Evolutionary conservation across 92 coral and sea anemone genomes (phyloP), one percentile per base, ranked within the genome.

Genomic region (Pocillopora grandis): DNA sequence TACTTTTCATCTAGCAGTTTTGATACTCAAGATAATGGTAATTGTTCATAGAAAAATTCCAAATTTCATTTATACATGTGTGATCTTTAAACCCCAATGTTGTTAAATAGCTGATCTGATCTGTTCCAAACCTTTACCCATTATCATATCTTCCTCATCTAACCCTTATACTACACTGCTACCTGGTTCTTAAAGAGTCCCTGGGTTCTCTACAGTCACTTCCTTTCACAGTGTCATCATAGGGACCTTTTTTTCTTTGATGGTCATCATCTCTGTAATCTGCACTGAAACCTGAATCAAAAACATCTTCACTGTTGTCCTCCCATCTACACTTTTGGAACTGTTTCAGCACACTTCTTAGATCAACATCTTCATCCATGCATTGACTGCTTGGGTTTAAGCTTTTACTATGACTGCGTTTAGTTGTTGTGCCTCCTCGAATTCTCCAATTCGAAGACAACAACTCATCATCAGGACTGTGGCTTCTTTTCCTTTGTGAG

Each of bases 281-380:
- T 48, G 16, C 35, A 2, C 17, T 17, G 18, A 62, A 62, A 49
- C 63, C 72, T 2, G 79, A 17, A 10, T 72, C 66, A 36, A 70
- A 60, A 42, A 56, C 58, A 10, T 80, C 77, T n/a, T 35, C 35
- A 18, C 18, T 69, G 16, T 70, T 72, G 19, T 82, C 86, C 42
- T 73, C 72, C 86, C 86, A 82, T 37, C 72, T 82, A 82, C 86
- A 73, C 72, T 82, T 82, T 73, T 82, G 86, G 64, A 71, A 62
- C 61, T 62, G 62, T 18, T 63, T 62, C 19, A 82, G 63, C 37
- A 82, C 71, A 42, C 74, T 63, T 42, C 86, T 52, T 15, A 82
- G 55, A 62, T 80, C 85, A 80, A 58, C 86, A 62, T 72, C 84
- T 2, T 79, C 83, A 58, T 59, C 36, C 15, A 58, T 33, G 14